Conservation (phyloP, 2,113 vertebrate species). For the Eclectus roratus region DNA sequence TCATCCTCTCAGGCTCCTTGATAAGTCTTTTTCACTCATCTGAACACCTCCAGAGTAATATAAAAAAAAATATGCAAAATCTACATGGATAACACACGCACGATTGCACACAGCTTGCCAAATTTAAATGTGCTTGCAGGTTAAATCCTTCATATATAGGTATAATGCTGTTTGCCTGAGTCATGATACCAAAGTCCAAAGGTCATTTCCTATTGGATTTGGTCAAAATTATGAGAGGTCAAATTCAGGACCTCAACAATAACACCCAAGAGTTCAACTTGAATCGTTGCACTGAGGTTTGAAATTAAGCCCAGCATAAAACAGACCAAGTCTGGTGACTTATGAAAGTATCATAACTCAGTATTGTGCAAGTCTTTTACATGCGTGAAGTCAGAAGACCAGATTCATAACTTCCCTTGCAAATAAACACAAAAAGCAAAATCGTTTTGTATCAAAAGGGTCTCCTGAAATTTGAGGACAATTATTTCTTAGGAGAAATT, state of each 20-base stretch:
- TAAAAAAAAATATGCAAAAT: neutral
- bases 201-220: neutral
- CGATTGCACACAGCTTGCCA: too few species aligned
- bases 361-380: neutral
- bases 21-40: neutral
- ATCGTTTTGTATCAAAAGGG: fast-evolving
- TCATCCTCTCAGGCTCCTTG: neutral
- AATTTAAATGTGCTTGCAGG: neutral
- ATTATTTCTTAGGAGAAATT: neutral
- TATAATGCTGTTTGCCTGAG: neutral
- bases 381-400: fast-evolving
- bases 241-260: neutral
- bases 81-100: fast-evolving
- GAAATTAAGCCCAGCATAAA: neutral
- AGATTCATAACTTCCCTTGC: neutral
- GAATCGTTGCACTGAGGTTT: neutral
- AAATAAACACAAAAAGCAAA: neutral
- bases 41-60: neutral
- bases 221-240: neutral
- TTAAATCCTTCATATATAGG: neutral
- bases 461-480: neutral
- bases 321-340: neutral
- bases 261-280: neutral
- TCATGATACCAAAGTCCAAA: neutral
- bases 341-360: neutral